Percentiles rank a stretch among this genome's conserved stretches.
Evolutionary conservation across 2,888 invertebrate genomes (phyloP).

Genomic region (Brachypalpus laphriformis): DNA sequence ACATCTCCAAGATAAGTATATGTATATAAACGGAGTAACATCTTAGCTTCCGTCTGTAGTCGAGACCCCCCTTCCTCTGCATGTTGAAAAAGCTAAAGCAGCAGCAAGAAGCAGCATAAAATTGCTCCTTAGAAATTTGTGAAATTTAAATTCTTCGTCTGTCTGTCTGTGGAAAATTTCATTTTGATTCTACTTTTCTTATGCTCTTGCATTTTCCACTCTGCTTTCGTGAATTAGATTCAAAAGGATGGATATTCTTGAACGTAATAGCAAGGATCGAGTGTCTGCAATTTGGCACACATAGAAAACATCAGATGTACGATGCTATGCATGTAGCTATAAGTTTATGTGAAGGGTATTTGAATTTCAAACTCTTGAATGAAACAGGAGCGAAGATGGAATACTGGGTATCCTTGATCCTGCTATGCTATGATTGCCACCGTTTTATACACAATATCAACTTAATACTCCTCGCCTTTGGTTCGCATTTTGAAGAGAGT

Average conservation of each 20-base stretch:
- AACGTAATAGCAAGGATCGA: constrained; percentile 61
- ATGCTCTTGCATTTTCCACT: constrained; percentile 32
- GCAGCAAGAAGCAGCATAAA: constrained; percentile 24
- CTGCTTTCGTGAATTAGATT: constrained; percentile 22
- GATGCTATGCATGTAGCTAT: constrained; percentile 4
- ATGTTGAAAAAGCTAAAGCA: too few relatives aligned
- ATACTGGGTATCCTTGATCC: constrained; percentile 25
- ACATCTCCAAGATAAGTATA: constrained; percentile 3
- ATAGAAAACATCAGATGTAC: constrained; percentile 22
- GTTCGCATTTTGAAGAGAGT: neutral
- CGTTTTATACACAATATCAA: constrained; percentile 66
- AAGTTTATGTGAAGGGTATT: constrained; percentile 44
- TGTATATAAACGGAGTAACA: constrained; percentile 47
- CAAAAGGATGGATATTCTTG: constrained; percentile 43
- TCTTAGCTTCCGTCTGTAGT: constrained; percentile 12
- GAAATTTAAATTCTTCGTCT: constrained; percentile 71
- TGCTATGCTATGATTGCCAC: constrained; percentile 62
- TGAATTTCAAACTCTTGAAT: constrained; percentile 36
- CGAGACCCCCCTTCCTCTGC: too few relatives aligned
- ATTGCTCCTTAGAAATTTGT: constrained; percentile 69
- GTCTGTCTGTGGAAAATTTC: constrained; percentile 71
- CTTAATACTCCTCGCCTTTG: constrained; percentile 22
- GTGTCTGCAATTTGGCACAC: constrained; percentile 64
- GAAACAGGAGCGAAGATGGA: neutral
- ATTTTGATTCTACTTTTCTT: constrained; percentile 59